Percentiles rank a stretch among this genome's conserved stretches.
phyloP scores from a whole-genome alignment of 2,888 invertebrate species.

The Heterodera filipjevi region DNA sequence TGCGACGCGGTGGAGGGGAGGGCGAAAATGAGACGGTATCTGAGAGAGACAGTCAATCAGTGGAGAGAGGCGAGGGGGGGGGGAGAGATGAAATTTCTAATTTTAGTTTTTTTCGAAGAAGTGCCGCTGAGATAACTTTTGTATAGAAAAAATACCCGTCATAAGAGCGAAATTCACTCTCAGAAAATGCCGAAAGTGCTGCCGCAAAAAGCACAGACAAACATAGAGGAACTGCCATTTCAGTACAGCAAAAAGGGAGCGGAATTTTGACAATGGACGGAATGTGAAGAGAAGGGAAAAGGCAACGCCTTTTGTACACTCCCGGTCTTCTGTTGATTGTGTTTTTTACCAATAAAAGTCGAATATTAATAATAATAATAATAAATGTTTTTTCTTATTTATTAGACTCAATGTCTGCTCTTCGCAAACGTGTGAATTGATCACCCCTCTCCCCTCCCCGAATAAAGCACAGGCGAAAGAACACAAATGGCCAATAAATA shows the following conservation, averaged over 20 bases:
- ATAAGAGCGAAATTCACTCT: neutral
- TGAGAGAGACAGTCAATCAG: neutral
- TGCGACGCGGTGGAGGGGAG: slow-evolving; percentile 14
- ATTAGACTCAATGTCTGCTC: neutral
- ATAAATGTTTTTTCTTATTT: neutral
- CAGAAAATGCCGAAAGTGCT: neutral
- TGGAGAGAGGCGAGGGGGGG: neutral
- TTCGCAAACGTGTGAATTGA: neutral
- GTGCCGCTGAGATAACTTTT: too few species aligned
- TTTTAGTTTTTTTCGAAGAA: too few species aligned
- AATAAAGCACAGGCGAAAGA: neutral
- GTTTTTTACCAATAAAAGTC: neutral
- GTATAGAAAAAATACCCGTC: slow-evolving; percentile 7
- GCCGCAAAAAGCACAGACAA: neutral
- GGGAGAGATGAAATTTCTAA: too few species aligned
- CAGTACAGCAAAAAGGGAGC: neutral
- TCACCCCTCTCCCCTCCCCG: neutral
- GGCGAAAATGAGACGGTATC: slow-evolving; percentile 17
- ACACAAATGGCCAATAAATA: neutral
- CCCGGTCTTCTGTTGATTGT: neutral
- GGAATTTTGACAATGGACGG: neutral
- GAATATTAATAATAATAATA: neutral
- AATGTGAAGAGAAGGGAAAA: neutral
- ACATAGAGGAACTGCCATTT: neutral
- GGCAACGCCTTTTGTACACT: slow-evolving; percentile 2